phyloP scores from a whole-genome alignment of 2,113 vertebrate genomes.

The Tauraco erythrolophus region DNA sequence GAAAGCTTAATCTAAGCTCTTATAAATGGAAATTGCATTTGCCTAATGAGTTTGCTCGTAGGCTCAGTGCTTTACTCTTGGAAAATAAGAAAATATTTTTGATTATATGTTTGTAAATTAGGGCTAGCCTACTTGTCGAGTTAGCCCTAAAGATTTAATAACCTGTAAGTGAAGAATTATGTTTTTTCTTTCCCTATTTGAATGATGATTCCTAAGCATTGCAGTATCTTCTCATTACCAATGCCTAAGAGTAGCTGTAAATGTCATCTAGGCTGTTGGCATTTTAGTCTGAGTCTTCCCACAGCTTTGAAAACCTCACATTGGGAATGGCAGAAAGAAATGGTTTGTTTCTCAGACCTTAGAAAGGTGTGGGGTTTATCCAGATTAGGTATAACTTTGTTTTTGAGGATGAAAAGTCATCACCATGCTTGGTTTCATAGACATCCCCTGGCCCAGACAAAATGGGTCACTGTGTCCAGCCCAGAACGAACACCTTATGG shows the following conservation, averaged over 20 bases:
- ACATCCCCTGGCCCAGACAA: neutral
- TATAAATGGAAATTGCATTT: constrained; percentile 48
- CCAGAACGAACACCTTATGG: neutral
- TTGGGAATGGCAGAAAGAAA: neutral
- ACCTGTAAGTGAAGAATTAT: neutral
- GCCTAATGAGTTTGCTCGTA: constrained; percentile 20
- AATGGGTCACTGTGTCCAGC: neutral
- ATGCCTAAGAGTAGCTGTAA: neutral
- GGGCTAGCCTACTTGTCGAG: neutral
- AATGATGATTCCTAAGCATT: neutral
- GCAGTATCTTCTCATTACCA: neutral
- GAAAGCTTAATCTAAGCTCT: constrained; percentile 14
- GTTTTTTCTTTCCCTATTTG: neutral
- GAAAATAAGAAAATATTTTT: constrained; percentile 19
- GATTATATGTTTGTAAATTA: neutral
- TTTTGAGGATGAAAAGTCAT: neutral
- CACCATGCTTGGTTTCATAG: neutral
- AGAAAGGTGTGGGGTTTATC: neutral
- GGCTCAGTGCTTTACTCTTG: neutral
- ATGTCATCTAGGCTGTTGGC: neutral
- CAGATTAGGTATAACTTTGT: neutral
- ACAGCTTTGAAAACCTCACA: neutral
- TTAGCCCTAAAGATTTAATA: neutral
- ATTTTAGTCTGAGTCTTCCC: neutral
- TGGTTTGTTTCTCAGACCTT: neutral